phyloP scores from a whole-genome alignment of 2,113 vertebrate genomes.

The Tylochromis polylepis region DNA sequence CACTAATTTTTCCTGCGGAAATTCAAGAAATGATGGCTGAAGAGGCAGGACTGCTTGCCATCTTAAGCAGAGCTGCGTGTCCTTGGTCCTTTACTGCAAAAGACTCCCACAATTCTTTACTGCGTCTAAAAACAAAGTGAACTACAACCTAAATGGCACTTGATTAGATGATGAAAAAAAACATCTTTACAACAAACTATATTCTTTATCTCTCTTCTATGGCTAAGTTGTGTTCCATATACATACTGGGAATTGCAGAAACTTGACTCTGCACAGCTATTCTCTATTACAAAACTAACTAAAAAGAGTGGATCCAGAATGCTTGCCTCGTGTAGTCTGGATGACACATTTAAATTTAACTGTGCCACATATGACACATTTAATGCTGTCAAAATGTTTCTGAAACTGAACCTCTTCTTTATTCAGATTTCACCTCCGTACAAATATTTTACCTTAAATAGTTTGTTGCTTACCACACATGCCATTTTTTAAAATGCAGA shows the following conservation, averaged over 20 bases:
- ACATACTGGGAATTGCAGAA: slow-evolving; percentile 10
- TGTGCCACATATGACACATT: slow-evolving; percentile 55
- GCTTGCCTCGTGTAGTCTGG: slow-evolving; percentile 31
- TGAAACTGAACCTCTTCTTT: neutral
- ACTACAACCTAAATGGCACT: slow-evolving; percentile 17
- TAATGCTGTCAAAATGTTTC: slow-evolving; percentile 41
- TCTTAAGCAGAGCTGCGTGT: slow-evolving; percentile 34
- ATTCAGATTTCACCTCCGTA: slow-evolving; percentile 27
- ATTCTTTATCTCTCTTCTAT: slow-evolving; percentile 45
- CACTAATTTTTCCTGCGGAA: slow-evolving; percentile 38
- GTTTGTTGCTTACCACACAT: slow-evolving; percentile 61
- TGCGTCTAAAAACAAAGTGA: slow-evolving; percentile 29
- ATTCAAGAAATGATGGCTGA: slow-evolving; percentile 1
- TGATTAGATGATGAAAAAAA: slow-evolving; percentile 26
- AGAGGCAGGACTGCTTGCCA: slow-evolving; percentile 38
- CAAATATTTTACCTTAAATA: slow-evolving; percentile 45
- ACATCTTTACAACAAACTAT: slow-evolving; percentile 18
- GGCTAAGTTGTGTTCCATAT: slow-evolving; percentile 49
- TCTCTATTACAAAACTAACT: slow-evolving; percentile 3
- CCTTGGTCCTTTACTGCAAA: slow-evolving; percentile 11
- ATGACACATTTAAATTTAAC: slow-evolving; percentile 40
- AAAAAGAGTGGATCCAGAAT: slow-evolving; percentile 19
- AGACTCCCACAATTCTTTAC: slow-evolving; percentile 48
- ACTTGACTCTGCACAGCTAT: neutral
- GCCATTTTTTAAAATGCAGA: slow-evolving; percentile 53